A percentile compares a stretch with the other conserved stretches of the same genome.
Evolutionary conservation across 2,888 invertebrate species (phyloP).

Genomic region (Fragum fragum): DNA sequence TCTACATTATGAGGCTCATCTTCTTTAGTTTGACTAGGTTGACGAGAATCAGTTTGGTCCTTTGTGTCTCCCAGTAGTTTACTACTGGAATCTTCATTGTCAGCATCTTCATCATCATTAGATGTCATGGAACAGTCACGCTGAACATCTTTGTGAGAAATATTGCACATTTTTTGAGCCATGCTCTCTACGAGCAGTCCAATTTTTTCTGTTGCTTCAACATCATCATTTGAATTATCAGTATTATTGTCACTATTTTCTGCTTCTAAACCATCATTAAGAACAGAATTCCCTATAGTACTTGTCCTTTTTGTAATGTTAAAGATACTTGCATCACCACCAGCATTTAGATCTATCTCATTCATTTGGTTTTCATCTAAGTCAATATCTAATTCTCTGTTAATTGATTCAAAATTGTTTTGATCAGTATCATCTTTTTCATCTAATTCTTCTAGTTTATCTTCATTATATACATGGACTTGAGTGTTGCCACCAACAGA

Average conservation of each 20-base stretch:
- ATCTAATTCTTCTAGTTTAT: slow-evolving; percentile 34
- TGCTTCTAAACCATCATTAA: neutral
- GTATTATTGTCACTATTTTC: slow-evolving; percentile 32
- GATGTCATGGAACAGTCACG: neutral
- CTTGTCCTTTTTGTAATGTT: neutral
- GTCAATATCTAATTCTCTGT: slow-evolving; percentile 12
- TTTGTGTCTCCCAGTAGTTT: neutral
- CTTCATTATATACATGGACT: slow-evolving; percentile 39
- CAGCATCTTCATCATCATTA: neutral
- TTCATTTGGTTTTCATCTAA: neutral
- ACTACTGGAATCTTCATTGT: neutral
- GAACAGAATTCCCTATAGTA: neutral
- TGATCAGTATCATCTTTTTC: slow-evolving; percentile 20
- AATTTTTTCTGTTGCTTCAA: slow-evolving; percentile 60
- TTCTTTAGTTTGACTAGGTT: neutral
- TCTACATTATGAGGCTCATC: slow-evolving; percentile 36
- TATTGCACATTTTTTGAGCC: slow-evolving; percentile 68
- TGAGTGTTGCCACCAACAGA: too few species aligned
- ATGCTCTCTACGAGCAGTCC: slow-evolving; percentile 69
- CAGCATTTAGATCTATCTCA: neutral
- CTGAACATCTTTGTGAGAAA: slow-evolving; percentile 27
- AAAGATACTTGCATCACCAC: neutral
- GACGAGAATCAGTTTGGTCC: neutral
- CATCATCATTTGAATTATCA: slow-evolving; percentile 45
- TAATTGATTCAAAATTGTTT: slow-evolving; percentile 25